These are phyloP conservation scores for Mylabris phalerata DNA, from an alignment of 1,140 invertebrate species.

Conservation along the genomic window DNA sequence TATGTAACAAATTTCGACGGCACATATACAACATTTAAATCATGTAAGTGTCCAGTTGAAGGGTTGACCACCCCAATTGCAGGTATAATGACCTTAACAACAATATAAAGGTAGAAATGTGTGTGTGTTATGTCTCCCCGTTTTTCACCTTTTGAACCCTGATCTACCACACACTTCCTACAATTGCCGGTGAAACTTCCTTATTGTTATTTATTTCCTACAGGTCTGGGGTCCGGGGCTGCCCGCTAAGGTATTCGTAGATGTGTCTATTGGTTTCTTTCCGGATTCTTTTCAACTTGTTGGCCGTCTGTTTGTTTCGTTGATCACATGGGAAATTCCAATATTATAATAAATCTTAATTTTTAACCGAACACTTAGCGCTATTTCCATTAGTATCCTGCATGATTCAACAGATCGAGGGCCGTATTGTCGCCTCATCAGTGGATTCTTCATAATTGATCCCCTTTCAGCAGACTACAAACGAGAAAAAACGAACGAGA, in stretches of 20 bases:
- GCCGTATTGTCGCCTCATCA: no score
- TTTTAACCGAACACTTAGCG: no score
- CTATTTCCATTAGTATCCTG: no score
- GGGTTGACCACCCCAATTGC: slow-evolving; percentile 16
- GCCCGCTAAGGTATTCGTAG: not conserved
- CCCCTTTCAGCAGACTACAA: no score
- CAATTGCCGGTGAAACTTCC: slow-evolving; percentile 15
- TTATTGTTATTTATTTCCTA: slow-evolving; percentile 24
- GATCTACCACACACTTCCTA: slow-evolving; percentile 20
- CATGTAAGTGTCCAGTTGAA: slow-evolving; percentile 16
- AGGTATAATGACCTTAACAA: slow-evolving; percentile 5
- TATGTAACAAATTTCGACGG: slow-evolving; percentile 28
- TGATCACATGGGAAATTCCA: no score
- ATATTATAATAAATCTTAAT: no score
- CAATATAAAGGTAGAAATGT: not conserved
- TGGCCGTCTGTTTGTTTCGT: no score
- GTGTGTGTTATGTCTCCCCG: not conserved
- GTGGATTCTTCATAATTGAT: no score
- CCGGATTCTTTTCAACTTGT: no score
- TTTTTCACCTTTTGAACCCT: slow-evolving; percentile 18
- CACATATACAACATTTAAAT: slow-evolving; percentile 19
- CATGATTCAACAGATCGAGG: no score
- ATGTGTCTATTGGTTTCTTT: slow-evolving; percentile 1
- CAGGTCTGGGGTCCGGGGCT: not conserved
- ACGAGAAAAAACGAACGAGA: no score